These are phyloP conservation scores for Parazoanthus swiftii DNA, from an alignment of 92 coral and sea anemone species.

Conservation along the genomic window DNA sequence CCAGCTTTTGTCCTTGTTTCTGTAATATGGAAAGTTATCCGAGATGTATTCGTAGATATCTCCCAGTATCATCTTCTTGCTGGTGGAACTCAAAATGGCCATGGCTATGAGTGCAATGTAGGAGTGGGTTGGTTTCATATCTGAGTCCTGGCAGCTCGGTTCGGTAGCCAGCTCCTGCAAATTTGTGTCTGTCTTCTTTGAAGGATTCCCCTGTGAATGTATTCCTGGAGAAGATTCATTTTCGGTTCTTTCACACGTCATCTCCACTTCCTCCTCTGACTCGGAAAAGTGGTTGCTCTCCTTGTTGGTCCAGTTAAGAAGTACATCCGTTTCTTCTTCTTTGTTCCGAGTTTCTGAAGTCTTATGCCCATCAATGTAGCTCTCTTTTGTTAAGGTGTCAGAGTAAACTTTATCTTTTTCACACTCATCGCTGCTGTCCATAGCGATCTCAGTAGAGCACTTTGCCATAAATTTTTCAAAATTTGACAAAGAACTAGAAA, in stretches of 20 bases:
- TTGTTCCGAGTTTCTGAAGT: slow-evolving; percentile 16
- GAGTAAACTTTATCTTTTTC: slow-evolving; percentile 28
- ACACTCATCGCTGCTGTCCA: slow-evolving; percentile 4
- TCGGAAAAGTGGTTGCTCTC: background rate
- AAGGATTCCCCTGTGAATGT: background rate
- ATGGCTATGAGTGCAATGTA: slow-evolving; percentile 97
- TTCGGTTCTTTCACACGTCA: background rate
- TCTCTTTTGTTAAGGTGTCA: slow-evolving; percentile 21
- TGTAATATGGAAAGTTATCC: slow-evolving; percentile 91
- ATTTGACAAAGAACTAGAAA: background rate
- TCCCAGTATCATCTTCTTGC: slow-evolving; percentile 93
- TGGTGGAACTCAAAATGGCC: slow-evolving; percentile 91
- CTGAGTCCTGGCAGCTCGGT: slow-evolving; percentile 68
- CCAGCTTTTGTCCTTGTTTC: slow-evolving; percentile 99
- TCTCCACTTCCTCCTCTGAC: background rate
- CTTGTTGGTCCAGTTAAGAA: background rate
- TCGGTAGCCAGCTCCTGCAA: slow-evolving; percentile 45
- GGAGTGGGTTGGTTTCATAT: slow-evolving; percentile 95
- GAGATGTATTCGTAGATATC: slow-evolving; percentile 97
- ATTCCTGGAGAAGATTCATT: background rate
- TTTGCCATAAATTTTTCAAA: slow-evolving; percentile 23
- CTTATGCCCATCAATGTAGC: background rate
- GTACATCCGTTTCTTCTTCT: slow-evolving; percentile 10
- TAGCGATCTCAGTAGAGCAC: background rate
- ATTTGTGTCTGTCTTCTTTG: slow-evolving; percentile 29